Conservation (phyloP, 1,140 invertebrate species). For the Leptonema lineaticorne region DNA sequence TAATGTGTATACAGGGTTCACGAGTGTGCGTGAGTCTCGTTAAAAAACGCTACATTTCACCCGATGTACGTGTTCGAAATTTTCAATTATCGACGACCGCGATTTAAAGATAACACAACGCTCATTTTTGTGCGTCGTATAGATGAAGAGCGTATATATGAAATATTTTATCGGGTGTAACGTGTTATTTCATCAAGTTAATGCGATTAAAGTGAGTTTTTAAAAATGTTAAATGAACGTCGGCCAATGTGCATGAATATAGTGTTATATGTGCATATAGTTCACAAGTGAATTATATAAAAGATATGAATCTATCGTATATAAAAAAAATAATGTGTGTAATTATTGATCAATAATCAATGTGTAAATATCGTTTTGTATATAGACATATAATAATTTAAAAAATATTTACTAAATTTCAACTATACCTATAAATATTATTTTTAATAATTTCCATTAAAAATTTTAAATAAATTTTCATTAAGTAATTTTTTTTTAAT, state of each 20-base stretch:
- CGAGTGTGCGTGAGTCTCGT: neutral
- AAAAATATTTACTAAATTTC: no score
- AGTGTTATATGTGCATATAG: no score
- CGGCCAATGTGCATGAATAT: no score
- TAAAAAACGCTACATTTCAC: neutral
- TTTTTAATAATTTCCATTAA: no score
- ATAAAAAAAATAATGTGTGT: neutral
- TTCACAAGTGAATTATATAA: neutral
- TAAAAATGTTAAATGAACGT: neutral
- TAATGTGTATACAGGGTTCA: neutral
- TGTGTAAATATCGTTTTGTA: no score
- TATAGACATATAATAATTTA: no score
- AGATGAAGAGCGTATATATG: no score
- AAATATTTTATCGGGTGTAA: constrained; percentile 16
- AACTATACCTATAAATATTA: no score
- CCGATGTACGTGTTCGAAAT: constrained; percentile 11
- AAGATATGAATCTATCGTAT: neutral
- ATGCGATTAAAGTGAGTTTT: constrained; percentile 6
- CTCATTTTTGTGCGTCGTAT: constrained; percentile 11
- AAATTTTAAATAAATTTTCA: no score
- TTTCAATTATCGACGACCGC: constrained; percentile 16
- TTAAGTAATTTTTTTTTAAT: no score
- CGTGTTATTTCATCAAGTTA: constrained; percentile 16
- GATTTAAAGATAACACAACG: constrained; percentile 7
- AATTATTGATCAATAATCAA: no score